phyloP scores from a whole-genome alignment of 2,888 invertebrate species.

The Cephus runcator region DNA sequence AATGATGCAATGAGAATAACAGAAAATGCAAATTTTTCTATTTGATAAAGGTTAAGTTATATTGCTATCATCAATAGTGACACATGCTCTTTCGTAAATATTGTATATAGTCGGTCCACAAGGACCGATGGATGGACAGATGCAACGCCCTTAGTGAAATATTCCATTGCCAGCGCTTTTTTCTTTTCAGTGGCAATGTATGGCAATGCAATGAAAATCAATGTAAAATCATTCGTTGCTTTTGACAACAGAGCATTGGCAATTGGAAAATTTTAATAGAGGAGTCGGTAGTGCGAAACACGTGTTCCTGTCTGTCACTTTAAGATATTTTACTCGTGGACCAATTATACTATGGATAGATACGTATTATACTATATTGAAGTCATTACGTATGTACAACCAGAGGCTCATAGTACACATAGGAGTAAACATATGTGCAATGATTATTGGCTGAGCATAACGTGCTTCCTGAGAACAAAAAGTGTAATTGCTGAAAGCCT shows the following conservation, averaged over 20 bases:
- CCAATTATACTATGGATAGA: neutral
- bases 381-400: neutral
- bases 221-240: no score
- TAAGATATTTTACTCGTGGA: no score
- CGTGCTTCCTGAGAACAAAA: neutral
- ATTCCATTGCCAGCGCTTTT: no score
- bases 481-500: neutral
- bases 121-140: no score
- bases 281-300: no score
- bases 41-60: neutral
- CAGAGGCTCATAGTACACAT: neutral
- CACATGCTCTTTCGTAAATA: neutral
- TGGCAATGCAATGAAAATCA: no score
- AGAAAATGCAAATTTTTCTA: neutral
- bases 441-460: neutral
- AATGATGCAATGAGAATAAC: neutral
- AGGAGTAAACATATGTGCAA: neutral
- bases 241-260: no score
- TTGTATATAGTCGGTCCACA: no score
- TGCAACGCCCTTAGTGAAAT: no score
- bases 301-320: no score
- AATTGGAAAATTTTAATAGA: no score
- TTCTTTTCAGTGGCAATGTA: no score
- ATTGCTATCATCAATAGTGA: neutral
- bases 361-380: neutral